Evolutionary conservation across 2,888 invertebrate species (phyloP).

Genomic region (Scaptomyza flava): DNA sequence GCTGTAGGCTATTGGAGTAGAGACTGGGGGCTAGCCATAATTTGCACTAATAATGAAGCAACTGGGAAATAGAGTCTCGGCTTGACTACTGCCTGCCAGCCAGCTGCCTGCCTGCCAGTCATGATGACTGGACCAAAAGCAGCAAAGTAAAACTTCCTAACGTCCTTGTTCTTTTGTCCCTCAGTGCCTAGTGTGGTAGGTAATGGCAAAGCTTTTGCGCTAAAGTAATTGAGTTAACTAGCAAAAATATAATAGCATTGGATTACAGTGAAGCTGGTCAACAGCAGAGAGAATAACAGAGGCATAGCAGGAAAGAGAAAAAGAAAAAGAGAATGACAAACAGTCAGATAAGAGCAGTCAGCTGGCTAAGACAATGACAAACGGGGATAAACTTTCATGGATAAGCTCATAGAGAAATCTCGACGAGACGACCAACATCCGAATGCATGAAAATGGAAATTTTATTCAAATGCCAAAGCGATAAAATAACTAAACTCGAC

Average conservation of each 20-base stretch:
- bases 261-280: constrained; percentile 21
- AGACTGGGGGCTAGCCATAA: constrained; percentile 37
- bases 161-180: neutral
- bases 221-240: constrained; percentile 68
- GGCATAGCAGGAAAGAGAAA: neutral
- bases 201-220: constrained; percentile 52
- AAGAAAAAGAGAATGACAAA: constrained; percentile 2
- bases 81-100: constrained; percentile 7
- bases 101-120: constrained; percentile 25
- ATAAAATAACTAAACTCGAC: constrained; percentile 43
- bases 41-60: constrained; percentile 70
- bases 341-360: constrained; percentile 16
- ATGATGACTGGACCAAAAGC: constrained; percentile 50
- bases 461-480: constrained; percentile 64
- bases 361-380: constrained; percentile 32
- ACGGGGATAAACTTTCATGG: constrained; percentile 43
- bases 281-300: neutral
- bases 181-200: constrained; percentile 34
- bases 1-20: constrained; percentile 20
- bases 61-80: constrained; percentile 52
- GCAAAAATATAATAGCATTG: constrained; percentile 54
- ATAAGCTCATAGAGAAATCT: constrained; percentile 4
- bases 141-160: constrained; percentile 6
- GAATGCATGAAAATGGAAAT: constrained; percentile 71
- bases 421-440: constrained; percentile 6